Evolutionary conservation across 2,888 invertebrate genomes (phyloP).

Genomic region (Netelia fuscicornis): DNA sequence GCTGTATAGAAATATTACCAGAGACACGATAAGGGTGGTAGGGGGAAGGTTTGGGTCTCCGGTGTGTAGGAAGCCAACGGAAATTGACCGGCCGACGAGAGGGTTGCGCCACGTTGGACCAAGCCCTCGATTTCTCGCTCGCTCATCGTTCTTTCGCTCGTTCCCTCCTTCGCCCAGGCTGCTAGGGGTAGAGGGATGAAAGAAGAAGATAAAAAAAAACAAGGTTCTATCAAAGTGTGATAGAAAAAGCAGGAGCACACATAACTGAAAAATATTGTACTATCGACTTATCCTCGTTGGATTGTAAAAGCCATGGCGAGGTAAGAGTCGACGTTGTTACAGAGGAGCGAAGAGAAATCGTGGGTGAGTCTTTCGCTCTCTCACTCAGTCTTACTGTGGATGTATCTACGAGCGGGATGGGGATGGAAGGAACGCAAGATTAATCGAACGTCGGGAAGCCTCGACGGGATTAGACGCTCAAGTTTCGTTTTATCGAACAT

Average conservation of each 20-base stretch:
- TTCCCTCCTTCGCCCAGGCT: neutral
- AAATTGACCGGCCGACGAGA: conserved; percentile 74
- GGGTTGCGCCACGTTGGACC: conserved; percentile 56
- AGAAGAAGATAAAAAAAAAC: conserved; percentile 3
- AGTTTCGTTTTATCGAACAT: conserved; percentile 65
- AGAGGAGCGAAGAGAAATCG: neutral
- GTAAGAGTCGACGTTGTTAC: neutral
- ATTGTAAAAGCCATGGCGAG: neutral
- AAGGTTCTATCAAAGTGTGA: conserved; percentile 8
- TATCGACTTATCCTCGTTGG: neutral
- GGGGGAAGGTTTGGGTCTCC: conserved; percentile 16
- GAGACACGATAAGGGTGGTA: neutral
- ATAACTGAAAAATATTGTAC: conserved; percentile 13
- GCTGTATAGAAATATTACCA: conserved; percentile 1
- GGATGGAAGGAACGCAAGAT: conserved; percentile 41
- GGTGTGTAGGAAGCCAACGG: conserved; percentile 69
- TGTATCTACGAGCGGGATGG: neutral
- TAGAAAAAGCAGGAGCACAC: neutral
- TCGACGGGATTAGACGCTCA: conserved; percentile 63
- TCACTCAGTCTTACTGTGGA: neutral
- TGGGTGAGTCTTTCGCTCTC: neutral
- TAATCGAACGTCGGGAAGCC: conserved; percentile 62
- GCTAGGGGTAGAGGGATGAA: neutral
- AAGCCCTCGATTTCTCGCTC: conserved; percentile 39
- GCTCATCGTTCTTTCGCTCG: conserved; percentile 23